Conservation (phyloP, 2,888 invertebrate species). For the Sesia bembeciformis region DNA sequence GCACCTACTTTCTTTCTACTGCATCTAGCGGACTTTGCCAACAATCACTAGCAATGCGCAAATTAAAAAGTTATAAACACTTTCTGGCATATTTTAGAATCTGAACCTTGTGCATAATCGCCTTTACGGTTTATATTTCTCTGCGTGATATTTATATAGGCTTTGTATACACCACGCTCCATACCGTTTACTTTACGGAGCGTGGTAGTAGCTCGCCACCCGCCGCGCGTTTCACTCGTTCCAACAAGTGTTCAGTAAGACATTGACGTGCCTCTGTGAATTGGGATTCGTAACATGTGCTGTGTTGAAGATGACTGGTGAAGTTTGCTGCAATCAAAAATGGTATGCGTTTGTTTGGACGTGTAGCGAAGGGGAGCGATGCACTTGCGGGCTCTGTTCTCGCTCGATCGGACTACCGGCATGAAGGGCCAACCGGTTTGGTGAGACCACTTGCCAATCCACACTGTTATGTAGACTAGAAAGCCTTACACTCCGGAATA, state of each 20-base stretch:
- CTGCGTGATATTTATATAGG: conserved; percentile 23
- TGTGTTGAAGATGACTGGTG: conserved; percentile 58
- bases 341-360: conserved; percentile 50
- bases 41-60: conserved; percentile 20
- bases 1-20: conserved; percentile 67
- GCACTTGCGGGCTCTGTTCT: conserved; percentile 50
- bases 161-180: conserved; percentile 32
- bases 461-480: conserved; percentile 29
- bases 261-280: conserved; percentile 17
- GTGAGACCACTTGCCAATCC: conserved; percentile 55
- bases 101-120: conserved; percentile 13
- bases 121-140: conserved; percentile 21
- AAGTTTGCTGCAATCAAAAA: conserved; percentile 47
- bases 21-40: conserved; percentile 45
- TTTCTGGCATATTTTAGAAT: conserved; percentile 6
- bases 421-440: conserved; percentile 74
- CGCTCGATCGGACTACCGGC: conserved; percentile 38
- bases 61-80: conserved; percentile 28
- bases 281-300: conserved; percentile 40
- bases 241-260: conserved; percentile 2
- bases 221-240: conserved; percentile 27
- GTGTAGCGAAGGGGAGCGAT: conserved; percentile 48
- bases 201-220: conserved; percentile 39
- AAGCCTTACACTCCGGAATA: conserved; percentile 13
- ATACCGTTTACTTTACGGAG: conserved; percentile 48